These are phyloP conservation scores for Epizoanthus scotinus DNA, from an alignment of 92 coral and sea anemone genomes.

Conservation along the genomic window DNA sequence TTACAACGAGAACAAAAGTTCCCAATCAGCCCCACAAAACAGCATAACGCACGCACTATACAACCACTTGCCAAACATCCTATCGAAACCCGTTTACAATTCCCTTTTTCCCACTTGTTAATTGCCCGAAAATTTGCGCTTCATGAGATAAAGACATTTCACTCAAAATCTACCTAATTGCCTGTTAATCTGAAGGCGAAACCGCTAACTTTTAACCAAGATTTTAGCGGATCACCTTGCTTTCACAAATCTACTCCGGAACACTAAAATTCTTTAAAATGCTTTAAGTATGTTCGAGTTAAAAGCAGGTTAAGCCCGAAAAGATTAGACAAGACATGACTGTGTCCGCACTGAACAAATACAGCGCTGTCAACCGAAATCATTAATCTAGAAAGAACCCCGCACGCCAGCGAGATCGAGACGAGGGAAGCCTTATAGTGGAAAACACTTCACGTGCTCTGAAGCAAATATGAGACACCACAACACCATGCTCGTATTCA, in stretches of 20 bases:
- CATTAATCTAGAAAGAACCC: not conserved
- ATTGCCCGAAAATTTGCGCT: conserved; percentile 21
- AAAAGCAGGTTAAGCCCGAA: conserved; percentile 10
- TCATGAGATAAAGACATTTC: conserved; percentile 1
- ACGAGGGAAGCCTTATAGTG: conserved; percentile 36
- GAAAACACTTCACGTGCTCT: conserved; percentile 55
- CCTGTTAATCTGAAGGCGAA: not conserved
- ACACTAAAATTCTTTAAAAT: not conserved
- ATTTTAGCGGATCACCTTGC: not conserved
- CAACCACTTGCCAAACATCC: not conserved
- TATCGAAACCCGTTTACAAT: not conserved
- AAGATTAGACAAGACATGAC: conserved; percentile 24
- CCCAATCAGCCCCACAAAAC: not conserved
- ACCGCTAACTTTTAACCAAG: not conserved
- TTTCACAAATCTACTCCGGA: not conserved
- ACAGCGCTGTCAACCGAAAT: conserved; percentile 52
- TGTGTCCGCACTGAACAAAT: conserved; percentile 45
- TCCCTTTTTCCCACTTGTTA: not conserved
- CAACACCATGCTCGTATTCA: conserved; percentile 21
- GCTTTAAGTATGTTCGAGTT: not conserved
- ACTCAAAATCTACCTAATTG: not conserved
- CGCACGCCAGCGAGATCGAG: conserved; percentile 2
- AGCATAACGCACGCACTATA: conserved; percentile 5
- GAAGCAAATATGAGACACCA: conserved; percentile 15
- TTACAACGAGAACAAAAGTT: conserved; percentile 1